These are phyloP conservation scores for Casuarius casuarius DNA, from an alignment of 2,113 vertebrate species.

Conservation along the genomic window DNA sequence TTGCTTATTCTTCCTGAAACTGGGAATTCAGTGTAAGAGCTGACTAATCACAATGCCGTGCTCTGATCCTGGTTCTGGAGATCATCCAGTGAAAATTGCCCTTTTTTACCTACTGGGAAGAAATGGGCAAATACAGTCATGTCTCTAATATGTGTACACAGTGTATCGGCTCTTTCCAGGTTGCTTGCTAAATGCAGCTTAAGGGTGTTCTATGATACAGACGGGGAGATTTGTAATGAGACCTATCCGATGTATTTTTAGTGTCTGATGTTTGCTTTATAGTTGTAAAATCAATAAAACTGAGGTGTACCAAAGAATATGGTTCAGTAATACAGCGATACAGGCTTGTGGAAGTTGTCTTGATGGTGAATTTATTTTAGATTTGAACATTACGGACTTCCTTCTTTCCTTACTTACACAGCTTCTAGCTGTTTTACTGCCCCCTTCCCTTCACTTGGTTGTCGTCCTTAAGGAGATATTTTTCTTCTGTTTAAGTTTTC, in stretches of 20 bases:
- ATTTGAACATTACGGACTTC: not conserved
- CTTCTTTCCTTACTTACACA: not conserved
- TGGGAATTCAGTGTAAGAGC: slow-evolving; percentile 48
- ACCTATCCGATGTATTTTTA: slow-evolving; percentile 18
- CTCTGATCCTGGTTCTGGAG: slow-evolving; percentile 68
- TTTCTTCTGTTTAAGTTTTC: not conserved
- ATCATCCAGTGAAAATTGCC: slow-evolving; percentile 58
- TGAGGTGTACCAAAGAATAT: not conserved
- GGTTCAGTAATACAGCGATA: not conserved
- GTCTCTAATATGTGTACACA: slow-evolving; percentile 45
- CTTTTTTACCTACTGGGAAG: slow-evolving; percentile 65
- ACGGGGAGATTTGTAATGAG: slow-evolving; percentile 52
- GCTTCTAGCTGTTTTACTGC: not conserved
- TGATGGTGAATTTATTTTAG: slow-evolving; percentile 27
- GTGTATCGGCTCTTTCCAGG: slow-evolving; percentile 54
- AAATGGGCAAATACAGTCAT: slow-evolving; percentile 60
- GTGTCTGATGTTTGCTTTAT: slow-evolving; percentile 22
- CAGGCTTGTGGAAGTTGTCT: not conserved
- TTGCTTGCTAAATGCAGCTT: slow-evolving; percentile 61
- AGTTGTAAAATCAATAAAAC: slow-evolving; percentile 51
- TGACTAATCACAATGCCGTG: slow-evolving; percentile 63
- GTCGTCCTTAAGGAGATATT: not conserved
- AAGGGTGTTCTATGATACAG: slow-evolving; percentile 33
- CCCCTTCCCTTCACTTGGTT: not conserved
- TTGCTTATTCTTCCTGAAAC: slow-evolving; percentile 64